A percentile compares a stretch with the other conserved stretches of the same genome.
phyloP scores from a whole-genome alignment of 1,140 invertebrate species.

The Paralvinella palmiformis region DNA sequence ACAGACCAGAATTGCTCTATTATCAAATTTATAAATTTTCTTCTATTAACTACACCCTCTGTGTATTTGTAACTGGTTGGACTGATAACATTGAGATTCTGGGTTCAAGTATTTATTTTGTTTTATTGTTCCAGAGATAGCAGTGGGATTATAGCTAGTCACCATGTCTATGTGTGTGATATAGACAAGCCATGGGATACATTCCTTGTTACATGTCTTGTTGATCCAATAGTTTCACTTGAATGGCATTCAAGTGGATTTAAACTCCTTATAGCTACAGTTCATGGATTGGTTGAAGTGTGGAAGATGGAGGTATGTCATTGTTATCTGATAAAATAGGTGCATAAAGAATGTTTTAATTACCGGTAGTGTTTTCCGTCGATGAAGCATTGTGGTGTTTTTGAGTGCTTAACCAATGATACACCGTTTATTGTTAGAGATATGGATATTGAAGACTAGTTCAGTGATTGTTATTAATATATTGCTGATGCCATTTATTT shows the following conservation, averaged over 20 bases:
- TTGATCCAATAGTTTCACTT: conserved; percentile 5
- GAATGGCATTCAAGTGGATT: conserved; percentile 16
- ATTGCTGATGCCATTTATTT: neutral
- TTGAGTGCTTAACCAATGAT: neutral
- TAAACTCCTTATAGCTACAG: conserved; percentile 13
- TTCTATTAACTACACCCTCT: too few relatives aligned
- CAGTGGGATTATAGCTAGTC: too few relatives aligned
- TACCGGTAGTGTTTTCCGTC: neutral
- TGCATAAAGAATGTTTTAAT: too few relatives aligned
- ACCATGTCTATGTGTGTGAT: conserved; percentile 20
- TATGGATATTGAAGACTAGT: neutral
- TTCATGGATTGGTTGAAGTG: conserved; percentile 4
- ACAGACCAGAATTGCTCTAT: too few relatives aligned
- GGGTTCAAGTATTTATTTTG: too few relatives aligned
- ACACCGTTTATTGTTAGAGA: neutral
- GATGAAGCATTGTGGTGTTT: neutral
- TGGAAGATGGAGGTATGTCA: conserved; percentile 22
- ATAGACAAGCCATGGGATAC: conserved; percentile 19
- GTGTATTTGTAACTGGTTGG: too few relatives aligned
- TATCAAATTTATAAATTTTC: too few relatives aligned
- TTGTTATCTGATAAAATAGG: too few relatives aligned
- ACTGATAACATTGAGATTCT: too few relatives aligned
- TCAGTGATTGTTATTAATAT: neutral
- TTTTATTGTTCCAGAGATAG: too few relatives aligned
- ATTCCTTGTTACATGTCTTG: neutral